Base-by-base conservation (phyloP, 1,140 invertebrate genomes). In the Medauroidea extradentata region DNA sequence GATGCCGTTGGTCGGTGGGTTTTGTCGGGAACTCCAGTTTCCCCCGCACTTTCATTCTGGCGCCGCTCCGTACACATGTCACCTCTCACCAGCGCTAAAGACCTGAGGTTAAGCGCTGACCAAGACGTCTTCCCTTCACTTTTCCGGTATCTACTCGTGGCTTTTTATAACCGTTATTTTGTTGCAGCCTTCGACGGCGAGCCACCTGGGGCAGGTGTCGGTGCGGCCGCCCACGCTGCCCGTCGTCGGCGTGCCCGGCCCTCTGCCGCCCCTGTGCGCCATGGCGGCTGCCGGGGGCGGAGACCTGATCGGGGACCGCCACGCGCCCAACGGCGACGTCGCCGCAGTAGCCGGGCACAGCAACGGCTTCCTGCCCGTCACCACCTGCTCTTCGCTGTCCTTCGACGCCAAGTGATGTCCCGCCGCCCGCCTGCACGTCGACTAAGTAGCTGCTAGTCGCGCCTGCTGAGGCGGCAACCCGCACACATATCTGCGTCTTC, bases 341-440 rank as follows among this genome's bases (percentile, higher is more conserved):
- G 38, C 49, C 4, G 49, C 49, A 13, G 49, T 16, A 13, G 24
- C 9, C 2, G 16, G 24, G 2, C 16, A 4, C 14, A 51, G 23
- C 49, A 51, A 51, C 16, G 49, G 49, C 16, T 51, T 34, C 38
- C 49, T 51, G 19, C 49, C 49, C n/a, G 49, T 34, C 14, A 51
- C 49, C 9, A 51, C 49, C 2, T 25, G 27, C 19, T 25, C 49
- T 7, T 25, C 49, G n/a, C 49, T 29, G 25, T 29, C 25, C 24
- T 51, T 51, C 49, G 49, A 51, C 49, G 24, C 5, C 49, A 51
- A 51, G 38, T 51, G 24, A 51, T 11, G 18, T 18, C 9, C n/a
- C 24, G 27, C 43, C 29, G 29, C 29, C 29, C 29, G 29, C 29
- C 29, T 11, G 29, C 29, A n/a, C n/a, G n/a, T n/a, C n/a, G n/a